Evolutionary conservation across 2,113 vertebrate genomes (phyloP), one percentile per base, ranked within the genome.

Genomic region (Aptenodytes patagonicus): DNA sequence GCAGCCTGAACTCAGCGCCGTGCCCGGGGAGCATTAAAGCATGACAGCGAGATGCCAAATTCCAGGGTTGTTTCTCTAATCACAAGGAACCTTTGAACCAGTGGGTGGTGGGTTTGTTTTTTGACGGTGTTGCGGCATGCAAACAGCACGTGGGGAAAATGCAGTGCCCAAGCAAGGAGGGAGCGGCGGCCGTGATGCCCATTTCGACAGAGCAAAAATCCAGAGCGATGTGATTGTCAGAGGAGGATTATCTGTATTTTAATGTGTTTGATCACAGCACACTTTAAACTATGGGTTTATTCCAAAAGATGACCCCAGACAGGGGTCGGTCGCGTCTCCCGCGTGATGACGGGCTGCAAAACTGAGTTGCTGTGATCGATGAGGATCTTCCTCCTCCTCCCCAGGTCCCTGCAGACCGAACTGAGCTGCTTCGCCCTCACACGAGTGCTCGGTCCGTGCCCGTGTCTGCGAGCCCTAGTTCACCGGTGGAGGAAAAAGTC

Each of bases 71-170:
- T 94, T 96, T 96, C 64, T 93, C 76, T 90, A 62, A 93, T 80
- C 94, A 92, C 89, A 87, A 81, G 83, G 55, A 96, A 88, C 88
- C 92, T 97, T 96, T 95, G 92, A 96, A 96, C 72, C 24, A 29
- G 14, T 58, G 78, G 79, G 82, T 20, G 61, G n/a, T 8, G 64
- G 72, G 51, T n/a, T 13, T 26, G 29, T 58, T 84, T 38, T 66
- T 24, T 26, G 78, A 84, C 4, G 8, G 32, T 6, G 12, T 12
- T 51, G 71, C 80, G n/a, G n/a, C 0, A 0, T 0, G 3, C 71
- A 66, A 91, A 88, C 17, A 79, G 82, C 44, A 13, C 5, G 1
- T 22, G 72, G 72, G 78, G 79, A 84, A 66, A 88, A 85, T 3
- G 24, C 47, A 68, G 88, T 71, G 62, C 86, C 89, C 17, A 1